Evolutionary conservation across 2,888 invertebrate species (phyloP), one percentile per base, ranked within the genome.

Genomic region (Andrena camellia): DNA sequence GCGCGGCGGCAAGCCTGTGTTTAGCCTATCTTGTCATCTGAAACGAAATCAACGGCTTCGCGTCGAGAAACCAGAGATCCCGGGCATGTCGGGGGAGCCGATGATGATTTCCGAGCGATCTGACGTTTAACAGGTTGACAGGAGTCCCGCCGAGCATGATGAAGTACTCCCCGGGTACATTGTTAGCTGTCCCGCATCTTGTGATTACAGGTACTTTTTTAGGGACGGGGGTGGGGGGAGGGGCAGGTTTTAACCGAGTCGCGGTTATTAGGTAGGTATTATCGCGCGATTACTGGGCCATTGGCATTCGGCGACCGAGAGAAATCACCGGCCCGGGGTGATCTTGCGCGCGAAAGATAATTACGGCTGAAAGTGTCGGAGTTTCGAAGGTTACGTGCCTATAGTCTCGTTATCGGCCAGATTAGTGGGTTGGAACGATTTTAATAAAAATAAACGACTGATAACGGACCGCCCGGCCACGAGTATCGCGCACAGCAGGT

Each of bases 391-490:
- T 70, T 57, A 64, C 64, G 54, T 31, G 13, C 42, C 70, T 62
- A 31, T 52, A 63, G 8, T 6, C 62, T 26, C 29, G 67, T 74
- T 80, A 88, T 86, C 86, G 78, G 62, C 0, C 29, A 62, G 88
- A 88, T 85, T 88, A 86, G 66, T 64, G 62, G 64, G 10, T 35
- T 70, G 82, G 75, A 68, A 73, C 78, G 80, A 80, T 71, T 57
- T 71, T 33, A 60, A 23, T 29, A 20, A 75, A 63, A 76, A 69
- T 63, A 63, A 23, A 60, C 33, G 69, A 35, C 48, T 35, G 68
- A 52, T 59, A 52, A 66, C 20, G 7, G 17, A 8, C 8, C 17
- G 20, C 20, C 10, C 33, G 0, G 29, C 3, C 5, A n/a, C 23
- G 50, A 52, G 31, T 7, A 35, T 74, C 59, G 13, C 23, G 29